Base-by-base conservation (phyloP, 2,888 invertebrate genomes). In the Volucella inflata region DNA sequence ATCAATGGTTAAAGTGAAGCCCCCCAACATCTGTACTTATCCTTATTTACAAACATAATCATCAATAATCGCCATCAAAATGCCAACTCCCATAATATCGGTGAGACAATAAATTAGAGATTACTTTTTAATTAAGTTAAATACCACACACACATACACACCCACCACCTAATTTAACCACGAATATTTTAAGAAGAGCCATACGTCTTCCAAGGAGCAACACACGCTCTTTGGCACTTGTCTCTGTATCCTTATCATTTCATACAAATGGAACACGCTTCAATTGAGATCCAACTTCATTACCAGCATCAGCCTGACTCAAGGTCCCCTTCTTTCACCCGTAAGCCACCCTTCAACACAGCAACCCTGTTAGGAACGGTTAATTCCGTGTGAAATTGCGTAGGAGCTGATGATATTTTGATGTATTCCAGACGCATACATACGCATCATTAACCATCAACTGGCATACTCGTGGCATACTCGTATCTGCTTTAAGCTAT, bases 381-480 rank as follows among this genome's bases (percentile, higher is more conserved):
- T 51, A 76, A 67, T 76, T 67, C 8, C 51, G 44, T 53, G 50
- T 55, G 62, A 67, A 71, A 60, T 72, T 65, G 38, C 59, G 51
- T 46, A 36, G 51, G 14, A 65, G 30, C 11, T 68, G 62, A 40
- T 70, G 51, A 70, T 81, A 81, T 65, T 59, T 44, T 44, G 65
- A 65, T 64, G 36, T 70, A 74, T 62, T 62, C 62, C 48, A 17
- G 11, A 53, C 68, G 42, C 40, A 70, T 12, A 48, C 42, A 38
- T n/a, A 30, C 42, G 67, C 62, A 46, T 53, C 71, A 65, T 48
- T 60, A 62, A 50, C 21, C 53, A 50, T 14, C 53, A 60, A 60
- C 60, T 71, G 42, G 55, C 42, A 36, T n/a, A n/a, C n/a, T 14
- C 42, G 9, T 46, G 0, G n/a, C 36, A 44, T 11, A 42, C 12